Conservation (phyloP, 2,113 vertebrate species). For the Gyps fulvus region DNA sequence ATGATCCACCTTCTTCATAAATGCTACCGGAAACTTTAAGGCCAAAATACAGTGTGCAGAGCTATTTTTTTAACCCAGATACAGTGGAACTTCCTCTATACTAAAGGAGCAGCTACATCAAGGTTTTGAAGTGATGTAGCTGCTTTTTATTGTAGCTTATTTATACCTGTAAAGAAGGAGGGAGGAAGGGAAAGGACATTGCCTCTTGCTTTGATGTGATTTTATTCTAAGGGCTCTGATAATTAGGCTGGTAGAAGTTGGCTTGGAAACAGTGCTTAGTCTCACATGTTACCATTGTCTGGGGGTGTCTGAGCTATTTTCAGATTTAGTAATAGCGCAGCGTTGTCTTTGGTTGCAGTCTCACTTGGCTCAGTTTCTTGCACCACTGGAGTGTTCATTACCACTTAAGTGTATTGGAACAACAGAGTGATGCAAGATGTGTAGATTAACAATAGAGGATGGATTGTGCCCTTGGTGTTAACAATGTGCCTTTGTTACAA, state of each 20-base stretch:
- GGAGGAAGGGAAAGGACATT: background rate
- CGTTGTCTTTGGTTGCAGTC: conserved; percentile 74
- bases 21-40: conserved; percentile 74
- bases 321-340: conserved; percentile 70
- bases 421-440: conserved; percentile 64
- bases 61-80: conserved; percentile 56
- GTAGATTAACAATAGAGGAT: conserved; percentile 72
- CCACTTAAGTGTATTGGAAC: conserved; percentile 62
- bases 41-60: conserved; percentile 67
- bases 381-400: conserved; percentile 62
- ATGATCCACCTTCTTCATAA: conserved; percentile 53
- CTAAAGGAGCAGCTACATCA: conserved; percentile 48
- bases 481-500: conserved; percentile 91
- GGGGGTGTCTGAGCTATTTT: conserved; percentile 72
- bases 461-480: conserved; percentile 84
- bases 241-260: conserved; percentile 69
- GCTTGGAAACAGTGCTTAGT: conserved; percentile 76
- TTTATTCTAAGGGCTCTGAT: conserved; percentile 76
- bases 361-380: conserved; percentile 70
- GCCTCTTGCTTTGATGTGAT: conserved; percentile 65
- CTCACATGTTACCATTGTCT: conserved; percentile 75
- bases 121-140: conserved; percentile 46
- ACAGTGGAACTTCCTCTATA: conserved; percentile 51
- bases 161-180: conserved; percentile 40
- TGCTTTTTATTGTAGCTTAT: conserved; percentile 64